Evolutionary conservation across 2,888 invertebrate species (phyloP).

Genomic region (Meteorus cinctellus): DNA sequence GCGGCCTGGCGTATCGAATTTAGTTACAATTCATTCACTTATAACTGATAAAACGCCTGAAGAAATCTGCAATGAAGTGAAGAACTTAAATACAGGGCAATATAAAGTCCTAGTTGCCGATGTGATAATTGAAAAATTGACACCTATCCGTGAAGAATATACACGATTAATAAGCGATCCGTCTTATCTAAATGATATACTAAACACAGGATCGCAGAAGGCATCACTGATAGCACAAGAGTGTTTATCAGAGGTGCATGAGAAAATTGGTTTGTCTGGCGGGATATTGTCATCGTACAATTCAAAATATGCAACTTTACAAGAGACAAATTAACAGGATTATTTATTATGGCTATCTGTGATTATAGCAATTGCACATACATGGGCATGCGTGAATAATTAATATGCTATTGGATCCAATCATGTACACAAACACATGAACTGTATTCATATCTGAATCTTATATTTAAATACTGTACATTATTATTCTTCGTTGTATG

Average conservation of each 20-base stretch:
- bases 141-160: slow-evolving; percentile 81
- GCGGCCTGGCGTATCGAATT: slow-evolving; percentile 92
- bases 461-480: slow-evolving; percentile 7
- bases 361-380: slow-evolving; percentile 41
- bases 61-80: slow-evolving; percentile 81
- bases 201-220: slow-evolving; percentile 79
- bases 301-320: slow-evolving; percentile 24
- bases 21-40: slow-evolving; percentile 88
- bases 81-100: slow-evolving; percentile 83
- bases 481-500: slow-evolving; percentile 38
- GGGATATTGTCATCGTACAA: slow-evolving; percentile 43
- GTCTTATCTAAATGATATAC: slow-evolving; percentile 78
- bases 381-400: slow-evolving; percentile 12
- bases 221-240: slow-evolving; percentile 79
- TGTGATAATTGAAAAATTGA: slow-evolving; percentile 80
- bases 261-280: slow-evolving; percentile 76
- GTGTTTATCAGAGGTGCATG: slow-evolving; percentile 80
- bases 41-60: slow-evolving; percentile 80
- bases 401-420: background rate
- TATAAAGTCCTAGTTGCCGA: slow-evolving; percentile 86
- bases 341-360: slow-evolving; percentile 43
- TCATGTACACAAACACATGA: background rate
- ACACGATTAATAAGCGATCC: slow-evolving; percentile 77
- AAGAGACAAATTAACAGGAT: slow-evolving; percentile 46
- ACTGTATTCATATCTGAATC: too few species aligned